These are phyloP conservation scores for Drosophila anomalata DNA, from an alignment of 2,888 invertebrate species.

Conservation along the genomic window DNA sequence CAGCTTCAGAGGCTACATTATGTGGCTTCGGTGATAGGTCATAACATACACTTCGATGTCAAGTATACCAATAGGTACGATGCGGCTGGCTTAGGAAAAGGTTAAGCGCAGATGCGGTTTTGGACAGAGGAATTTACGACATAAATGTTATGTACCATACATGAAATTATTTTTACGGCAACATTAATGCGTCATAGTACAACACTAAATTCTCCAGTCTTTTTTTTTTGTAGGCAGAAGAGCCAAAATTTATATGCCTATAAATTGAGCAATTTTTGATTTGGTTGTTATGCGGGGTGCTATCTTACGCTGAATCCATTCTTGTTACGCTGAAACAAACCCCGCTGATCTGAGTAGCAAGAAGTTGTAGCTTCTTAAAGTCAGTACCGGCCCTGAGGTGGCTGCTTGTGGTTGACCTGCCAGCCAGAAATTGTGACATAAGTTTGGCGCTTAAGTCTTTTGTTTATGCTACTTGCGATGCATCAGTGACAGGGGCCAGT, in stretches of 20 bases:
- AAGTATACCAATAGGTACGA: neutral
- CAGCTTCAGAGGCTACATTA: conserved; percentile 32
- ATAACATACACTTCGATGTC: conserved; percentile 1
- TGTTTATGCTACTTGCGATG: conserved; percentile 60
- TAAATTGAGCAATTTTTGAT: conserved; percentile 54
- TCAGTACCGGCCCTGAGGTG: conserved; percentile 56
- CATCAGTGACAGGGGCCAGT: conserved; percentile 23
- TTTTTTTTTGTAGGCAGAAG: conserved; percentile 14
- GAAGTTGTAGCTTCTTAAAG: conserved; percentile 15
- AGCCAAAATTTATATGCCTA: conserved; percentile 60
- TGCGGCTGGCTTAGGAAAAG: conserved; percentile 9
- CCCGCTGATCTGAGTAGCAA: conserved; percentile 1
- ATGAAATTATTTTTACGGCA: conserved; percentile 64
- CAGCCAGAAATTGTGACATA: conserved; percentile 47
- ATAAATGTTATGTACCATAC: conserved; percentile 48
- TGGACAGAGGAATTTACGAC: conserved; percentile 56
- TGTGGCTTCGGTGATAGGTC: conserved; percentile 57
- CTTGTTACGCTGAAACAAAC: neutral
- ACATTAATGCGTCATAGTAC: conserved; percentile 60
- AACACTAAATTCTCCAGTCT: conserved; percentile 49
- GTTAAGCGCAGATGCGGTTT: conserved; percentile 18
- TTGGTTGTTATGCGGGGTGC: conserved; percentile 28
- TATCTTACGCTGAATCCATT: conserved; percentile 5
- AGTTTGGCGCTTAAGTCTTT: conserved; percentile 65
- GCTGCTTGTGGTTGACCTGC: conserved; percentile 53